Evolutionary conservation across 2,888 invertebrate species (phyloP).

Genomic region (Chymomyza amoena): DNA sequence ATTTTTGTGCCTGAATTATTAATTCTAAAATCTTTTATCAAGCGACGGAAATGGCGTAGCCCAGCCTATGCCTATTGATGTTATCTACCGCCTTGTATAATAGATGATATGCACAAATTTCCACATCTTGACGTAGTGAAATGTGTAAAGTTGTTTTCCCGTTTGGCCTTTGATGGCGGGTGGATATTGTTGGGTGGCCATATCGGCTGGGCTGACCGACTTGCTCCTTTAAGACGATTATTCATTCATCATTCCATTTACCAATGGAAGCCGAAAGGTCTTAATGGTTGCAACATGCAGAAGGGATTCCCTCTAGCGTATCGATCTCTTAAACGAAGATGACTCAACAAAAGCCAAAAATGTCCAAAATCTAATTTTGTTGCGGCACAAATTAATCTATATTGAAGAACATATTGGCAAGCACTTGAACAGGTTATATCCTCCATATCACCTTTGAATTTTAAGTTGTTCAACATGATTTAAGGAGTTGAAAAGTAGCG

Average conservation of each 20-base stretch:
- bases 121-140: slow-evolving; percentile 13
- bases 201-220: not conserved
- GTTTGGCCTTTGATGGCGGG: not conserved
- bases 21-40: slow-evolving; percentile 58
- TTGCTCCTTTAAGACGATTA: slow-evolving; percentile 11
- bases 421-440: too few species aligned
- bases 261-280: slow-evolving; percentile 3
- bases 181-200: not conserved
- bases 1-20: slow-evolving; percentile 36
- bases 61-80: slow-evolving; percentile 25
- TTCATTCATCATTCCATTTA: slow-evolving; percentile 35
- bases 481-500: too few species aligned
- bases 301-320: not conserved
- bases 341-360: not conserved
- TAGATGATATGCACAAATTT: slow-evolving; percentile 44
- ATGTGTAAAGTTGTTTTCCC: not conserved
- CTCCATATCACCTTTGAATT: too few species aligned
- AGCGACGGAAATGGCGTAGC: slow-evolving; percentile 32
- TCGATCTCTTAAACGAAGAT: not conserved
- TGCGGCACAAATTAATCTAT: not conserved
- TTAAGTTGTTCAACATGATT: too few species aligned
- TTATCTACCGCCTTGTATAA: slow-evolving; percentile 37
- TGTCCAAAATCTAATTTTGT: not conserved
- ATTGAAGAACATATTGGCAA: not conserved
- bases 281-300: not conserved